Evolutionary conservation across 2,888 invertebrate genomes (phyloP).

Genomic region (Notocelia uddmanniana): DNA sequence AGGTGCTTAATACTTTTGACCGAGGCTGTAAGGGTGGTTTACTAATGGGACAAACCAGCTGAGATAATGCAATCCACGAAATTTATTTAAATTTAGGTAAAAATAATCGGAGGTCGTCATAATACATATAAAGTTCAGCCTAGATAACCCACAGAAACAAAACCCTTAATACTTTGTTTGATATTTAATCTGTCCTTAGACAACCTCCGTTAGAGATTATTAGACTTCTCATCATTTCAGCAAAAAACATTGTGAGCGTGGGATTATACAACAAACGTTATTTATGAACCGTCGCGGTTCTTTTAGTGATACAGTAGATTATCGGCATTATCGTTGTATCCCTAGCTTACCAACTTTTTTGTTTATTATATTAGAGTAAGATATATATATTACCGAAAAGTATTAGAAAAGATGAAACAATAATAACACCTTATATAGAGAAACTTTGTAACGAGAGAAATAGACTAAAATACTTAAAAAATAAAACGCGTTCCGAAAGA

Average conservation of each 20-base stretch:
- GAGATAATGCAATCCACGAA: no score
- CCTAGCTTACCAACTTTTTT: slow-evolving; percentile 19
- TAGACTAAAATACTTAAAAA: no score
- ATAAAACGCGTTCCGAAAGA: no score
- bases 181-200: no score
- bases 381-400: no score
- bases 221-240: neutral
- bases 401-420: no score
- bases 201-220: no score
- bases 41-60: no score
- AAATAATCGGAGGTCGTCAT: neutral
- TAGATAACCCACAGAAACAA: neutral
- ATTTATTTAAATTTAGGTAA: neutral
- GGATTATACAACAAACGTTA: slow-evolving; percentile 6
- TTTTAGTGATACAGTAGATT: slow-evolving; percentile 10
- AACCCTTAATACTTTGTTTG: neutral
- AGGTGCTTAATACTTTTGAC: no score
- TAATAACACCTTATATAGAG: no score
- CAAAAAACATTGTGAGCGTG: neutral
- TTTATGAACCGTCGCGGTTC: neutral
- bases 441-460: no score
- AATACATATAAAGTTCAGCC: neutral
- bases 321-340: slow-evolving; percentile 4
- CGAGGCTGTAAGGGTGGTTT: no score
- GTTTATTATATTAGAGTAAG: slow-evolving; percentile 5